Percentiles rank a stretch among this genome's conserved stretches.
phyloP scores from a whole-genome alignment of 2,797 vertebrate genomes.

The Melanotaenia maccullochi region DNA sequence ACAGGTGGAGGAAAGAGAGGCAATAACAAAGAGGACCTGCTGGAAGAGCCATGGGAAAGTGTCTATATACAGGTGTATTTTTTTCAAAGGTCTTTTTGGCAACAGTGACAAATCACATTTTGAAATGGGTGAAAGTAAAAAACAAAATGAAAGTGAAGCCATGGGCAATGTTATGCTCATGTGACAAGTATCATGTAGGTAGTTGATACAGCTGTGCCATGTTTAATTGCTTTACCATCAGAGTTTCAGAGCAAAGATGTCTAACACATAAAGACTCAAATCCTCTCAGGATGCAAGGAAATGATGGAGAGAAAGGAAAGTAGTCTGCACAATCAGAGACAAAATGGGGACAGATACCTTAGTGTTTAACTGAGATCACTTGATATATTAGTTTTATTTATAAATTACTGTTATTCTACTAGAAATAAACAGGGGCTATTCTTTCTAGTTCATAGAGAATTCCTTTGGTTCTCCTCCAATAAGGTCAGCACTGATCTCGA shows the following conservation, averaged over 20 bases:
- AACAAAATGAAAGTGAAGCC: background rate
- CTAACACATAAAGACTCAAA: background rate
- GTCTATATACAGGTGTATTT: background rate
- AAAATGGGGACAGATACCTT: background rate
- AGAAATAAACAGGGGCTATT: background rate
- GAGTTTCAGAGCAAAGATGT: background rate
- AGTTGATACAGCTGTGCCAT: background rate
- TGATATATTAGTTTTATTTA: too few relatives aligned
- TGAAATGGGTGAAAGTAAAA: background rate
- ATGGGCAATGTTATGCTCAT: background rate
- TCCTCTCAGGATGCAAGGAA: background rate
- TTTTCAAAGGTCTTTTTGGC: background rate
- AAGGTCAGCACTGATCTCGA: background rate
- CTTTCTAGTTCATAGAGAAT: background rate
- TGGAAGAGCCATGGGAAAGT: background rate
- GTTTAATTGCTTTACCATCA: background rate
- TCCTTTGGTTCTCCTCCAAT: background rate
- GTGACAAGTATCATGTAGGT: background rate
- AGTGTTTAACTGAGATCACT: background rate
- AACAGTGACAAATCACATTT: background rate
- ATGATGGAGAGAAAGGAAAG: background rate
- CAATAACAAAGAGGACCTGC: background rate
- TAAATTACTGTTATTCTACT: background rate
- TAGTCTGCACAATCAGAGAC: background rate
- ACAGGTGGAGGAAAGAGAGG: background rate